Percentiles rank a stretch among this genome's conserved stretches.
Conservation (phyloP, 2,797 vertebrate species). For the Malacoraja senta region DNA sequence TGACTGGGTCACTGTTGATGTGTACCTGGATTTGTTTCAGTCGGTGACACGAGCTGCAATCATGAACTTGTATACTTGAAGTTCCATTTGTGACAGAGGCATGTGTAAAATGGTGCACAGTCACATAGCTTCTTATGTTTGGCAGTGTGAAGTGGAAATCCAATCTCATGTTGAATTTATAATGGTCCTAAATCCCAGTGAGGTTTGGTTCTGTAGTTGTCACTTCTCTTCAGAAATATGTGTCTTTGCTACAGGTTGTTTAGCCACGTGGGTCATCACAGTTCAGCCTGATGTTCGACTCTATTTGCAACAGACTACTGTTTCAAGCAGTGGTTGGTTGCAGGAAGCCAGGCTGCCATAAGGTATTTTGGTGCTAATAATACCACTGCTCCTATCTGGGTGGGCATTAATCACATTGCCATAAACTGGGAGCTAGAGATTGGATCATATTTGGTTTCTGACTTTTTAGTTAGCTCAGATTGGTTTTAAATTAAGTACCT, state of each 20-base stretch:
- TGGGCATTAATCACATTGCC: too few species aligned
- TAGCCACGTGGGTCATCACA: not conserved
- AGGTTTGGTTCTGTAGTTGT: not conserved
- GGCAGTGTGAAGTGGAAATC: not conserved
- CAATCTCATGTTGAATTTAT: not conserved
- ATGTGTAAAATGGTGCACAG: not conserved
- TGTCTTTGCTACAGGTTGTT: not conserved
- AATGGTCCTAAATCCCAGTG: not conserved
- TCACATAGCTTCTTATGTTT: not conserved
- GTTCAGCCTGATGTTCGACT: not conserved
- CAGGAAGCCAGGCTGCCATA: not conserved
- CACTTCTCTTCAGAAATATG: not conserved
- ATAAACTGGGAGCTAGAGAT: not conserved
- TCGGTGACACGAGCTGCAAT: too few species aligned
- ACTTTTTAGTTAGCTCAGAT: not conserved
- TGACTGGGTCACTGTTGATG: too few species aligned
- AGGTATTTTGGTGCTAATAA: not conserved
- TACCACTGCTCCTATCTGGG: not conserved
- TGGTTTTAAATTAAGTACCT: not conserved
- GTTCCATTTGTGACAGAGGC: not conserved
- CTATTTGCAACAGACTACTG: not conserved
- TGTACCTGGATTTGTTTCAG: too few species aligned
- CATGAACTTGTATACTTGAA: not conserved
- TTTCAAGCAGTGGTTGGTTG: not conserved
- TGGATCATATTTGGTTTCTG: not conserved